Percentiles rank a stretch among this genome's conserved stretches.
phyloP scores from a whole-genome alignment of 2,113 vertebrate genomes.

The Mellivora capensis region DNA sequence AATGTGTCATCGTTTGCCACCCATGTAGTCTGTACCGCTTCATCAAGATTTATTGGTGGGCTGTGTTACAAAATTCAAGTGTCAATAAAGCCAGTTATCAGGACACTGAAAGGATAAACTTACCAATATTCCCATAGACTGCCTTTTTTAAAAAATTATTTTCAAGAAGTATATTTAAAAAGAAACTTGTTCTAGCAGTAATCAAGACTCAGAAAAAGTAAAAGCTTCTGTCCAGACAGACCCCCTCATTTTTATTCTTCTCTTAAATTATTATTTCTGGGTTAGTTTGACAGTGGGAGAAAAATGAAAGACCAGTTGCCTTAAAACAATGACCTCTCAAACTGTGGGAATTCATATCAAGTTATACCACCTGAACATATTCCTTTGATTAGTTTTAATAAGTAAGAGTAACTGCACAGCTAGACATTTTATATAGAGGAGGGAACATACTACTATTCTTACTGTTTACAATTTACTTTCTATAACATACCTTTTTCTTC shows the following conservation, averaged over 20 bases:
- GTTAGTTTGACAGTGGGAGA: background rate
- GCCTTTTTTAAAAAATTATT: background rate
- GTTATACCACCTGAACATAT: background rate
- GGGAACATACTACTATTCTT: background rate
- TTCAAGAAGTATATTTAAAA: background rate
- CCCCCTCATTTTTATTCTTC: background rate
- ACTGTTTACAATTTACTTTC: background rate
- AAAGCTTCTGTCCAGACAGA: background rate
- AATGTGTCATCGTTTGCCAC: conserved; percentile 20
- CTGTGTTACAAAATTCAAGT: background rate
- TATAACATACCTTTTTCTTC: background rate
- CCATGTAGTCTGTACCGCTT: background rate
- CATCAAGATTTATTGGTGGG: background rate
- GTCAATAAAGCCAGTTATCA: background rate
- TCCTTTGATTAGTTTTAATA: background rate
- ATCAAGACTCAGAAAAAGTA: conserved; percentile 1
- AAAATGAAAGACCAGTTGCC: background rate
- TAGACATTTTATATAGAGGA: background rate
- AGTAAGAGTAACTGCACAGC: background rate
- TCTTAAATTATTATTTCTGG: conserved; percentile 7
- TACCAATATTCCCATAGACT: background rate
- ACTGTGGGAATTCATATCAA: background rate
- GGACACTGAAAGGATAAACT: background rate
- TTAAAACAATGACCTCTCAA: background rate
- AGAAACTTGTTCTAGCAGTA: background rate